Base-by-base conservation (phyloP, 1,140 invertebrate species). In the Hypothenemus hampei region DNA sequence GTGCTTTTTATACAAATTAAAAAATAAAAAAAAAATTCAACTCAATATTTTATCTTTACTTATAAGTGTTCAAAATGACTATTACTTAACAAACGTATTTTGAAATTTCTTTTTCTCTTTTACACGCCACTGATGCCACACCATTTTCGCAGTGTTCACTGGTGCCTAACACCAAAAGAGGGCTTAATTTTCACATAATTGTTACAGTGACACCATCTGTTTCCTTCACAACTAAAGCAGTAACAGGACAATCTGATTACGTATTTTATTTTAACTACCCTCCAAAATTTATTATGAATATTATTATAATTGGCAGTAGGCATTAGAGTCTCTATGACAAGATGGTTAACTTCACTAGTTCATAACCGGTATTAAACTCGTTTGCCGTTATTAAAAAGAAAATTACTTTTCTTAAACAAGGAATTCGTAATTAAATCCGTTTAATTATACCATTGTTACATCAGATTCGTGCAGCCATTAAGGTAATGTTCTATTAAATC, bases 121-220 rank as follows among this genome's bases (percentile, higher is more conserved):
- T n/a, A n/a, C n/a, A n/a, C n/a, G n/a, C n/a, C n/a, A n/a, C n/a
- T n/a, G n/a, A n/a, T n/a, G n/a, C n/a, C n/a, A n/a, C n/a, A n/a
- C n/a, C n/a, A n/a, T n/a, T 58, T 52, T 31, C 43, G 56, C 62
- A 57, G 62, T 62, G 59, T 31, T 58, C 68, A 60, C 60, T 69
- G 64, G 66, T 61, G 68, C 68, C 55, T 68, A 59, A 68, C 67
- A 59, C 61, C 45, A 57, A 66, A 68, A 69, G 61, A 65, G 67
- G 62, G 67, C 66, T 67, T 68, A 68, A 69, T 70, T 70, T 69
- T 63, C 50, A 60, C 63, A 63, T 70, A 70, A 70, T 70, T 70
- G 68, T 67, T 70, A 65, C 66, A 63, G 67, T 69, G 64, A 70
- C 68, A 70, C 67, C 68, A 70, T 70, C 68, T 70, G 68, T 69